A percentile compares a stretch with the other conserved stretches of the same genome.
These are phyloP conservation scores for Argyresthia albistria DNA, from an alignment of 2,888 invertebrate species.

Conservation along the genomic window DNA sequence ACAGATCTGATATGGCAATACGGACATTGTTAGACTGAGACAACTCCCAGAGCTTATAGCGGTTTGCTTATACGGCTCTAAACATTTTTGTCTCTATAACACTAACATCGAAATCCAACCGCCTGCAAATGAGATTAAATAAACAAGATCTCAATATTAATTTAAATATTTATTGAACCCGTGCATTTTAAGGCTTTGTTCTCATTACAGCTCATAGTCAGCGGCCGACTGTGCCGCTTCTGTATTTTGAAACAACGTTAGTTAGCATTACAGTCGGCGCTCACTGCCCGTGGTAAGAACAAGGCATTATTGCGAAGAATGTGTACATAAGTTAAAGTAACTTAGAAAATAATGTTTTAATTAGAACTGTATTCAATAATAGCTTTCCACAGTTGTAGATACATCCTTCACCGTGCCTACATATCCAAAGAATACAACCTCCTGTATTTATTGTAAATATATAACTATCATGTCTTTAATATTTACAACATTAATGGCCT, in stretches of 20 bases:
- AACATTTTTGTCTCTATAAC: not conserved
- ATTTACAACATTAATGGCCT: conserved; percentile 17
- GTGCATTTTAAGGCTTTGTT: not conserved
- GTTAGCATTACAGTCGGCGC: no score
- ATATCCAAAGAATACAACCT: conserved; percentile 20
- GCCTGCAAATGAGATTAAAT: conserved; percentile 52
- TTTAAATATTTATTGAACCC: conserved; percentile 37
- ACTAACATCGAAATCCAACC: conserved; percentile 1
- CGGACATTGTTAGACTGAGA: no score
- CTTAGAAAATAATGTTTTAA: conserved; percentile 21
- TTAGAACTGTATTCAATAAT: conserved; percentile 27
- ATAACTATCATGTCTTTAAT: conserved; percentile 9
- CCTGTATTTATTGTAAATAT: conserved; percentile 18
- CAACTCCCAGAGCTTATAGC: no score
- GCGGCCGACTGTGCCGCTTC: not conserved
- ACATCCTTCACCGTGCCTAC: conserved; percentile 53
- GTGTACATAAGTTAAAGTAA: conserved; percentile 45
- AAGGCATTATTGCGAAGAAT: conserved; percentile 10
- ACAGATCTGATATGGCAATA: no score
- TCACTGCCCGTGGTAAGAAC: no score
- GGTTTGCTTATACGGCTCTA: no score
- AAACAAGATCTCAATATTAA: conserved; percentile 64
- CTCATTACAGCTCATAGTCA: not conserved
- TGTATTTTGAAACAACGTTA: no score
- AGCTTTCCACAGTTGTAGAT: conserved; percentile 18